These are phyloP conservation scores for Drosophila sordidapex DNA, from an alignment of 2,888 invertebrate genomes.

Conservation along the genomic window DNA sequence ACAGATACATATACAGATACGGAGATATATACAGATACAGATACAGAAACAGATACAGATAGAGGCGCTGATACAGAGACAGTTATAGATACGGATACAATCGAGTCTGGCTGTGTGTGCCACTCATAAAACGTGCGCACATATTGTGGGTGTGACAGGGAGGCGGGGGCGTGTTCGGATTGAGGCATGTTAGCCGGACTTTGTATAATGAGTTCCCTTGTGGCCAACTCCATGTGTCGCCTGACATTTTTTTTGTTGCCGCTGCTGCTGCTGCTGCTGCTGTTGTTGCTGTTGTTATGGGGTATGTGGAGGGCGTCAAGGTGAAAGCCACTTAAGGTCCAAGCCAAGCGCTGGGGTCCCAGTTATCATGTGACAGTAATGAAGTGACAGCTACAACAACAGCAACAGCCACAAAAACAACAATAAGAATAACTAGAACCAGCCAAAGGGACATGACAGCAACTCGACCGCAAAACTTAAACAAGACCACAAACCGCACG, in stretches of 20 bases:
- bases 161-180: background rate
- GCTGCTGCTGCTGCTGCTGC: background rate
- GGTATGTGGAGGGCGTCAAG: conserved; percentile 54
- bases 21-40: background rate
- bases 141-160: background rate
- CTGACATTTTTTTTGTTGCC: conserved; percentile 19
- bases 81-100: background rate
- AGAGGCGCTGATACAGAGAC: background rate
- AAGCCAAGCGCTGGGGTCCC: conserved; percentile 29
- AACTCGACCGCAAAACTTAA: conserved; percentile 57
- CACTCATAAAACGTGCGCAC: conserved; percentile 68
- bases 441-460: conserved; percentile 33
- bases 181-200: conserved; percentile 64
- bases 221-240: conserved; percentile 66
- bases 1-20: background rate
- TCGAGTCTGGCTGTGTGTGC: conserved; percentile 25
- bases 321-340: conserved; percentile 75
- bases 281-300: conserved; percentile 6
- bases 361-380: conserved; percentile 77
- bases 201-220: conserved; percentile 75
- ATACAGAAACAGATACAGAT: background rate
- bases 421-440: conserved; percentile 29
- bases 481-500: conserved; percentile 50
- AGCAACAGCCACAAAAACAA: conserved; percentile 22
- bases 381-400: conserved; percentile 70